A percentile compares a stretch with the other conserved stretches of the same genome.
Conservation (phyloP, 2,888 invertebrate genomes). For the Ormyrus rosae region DNA sequence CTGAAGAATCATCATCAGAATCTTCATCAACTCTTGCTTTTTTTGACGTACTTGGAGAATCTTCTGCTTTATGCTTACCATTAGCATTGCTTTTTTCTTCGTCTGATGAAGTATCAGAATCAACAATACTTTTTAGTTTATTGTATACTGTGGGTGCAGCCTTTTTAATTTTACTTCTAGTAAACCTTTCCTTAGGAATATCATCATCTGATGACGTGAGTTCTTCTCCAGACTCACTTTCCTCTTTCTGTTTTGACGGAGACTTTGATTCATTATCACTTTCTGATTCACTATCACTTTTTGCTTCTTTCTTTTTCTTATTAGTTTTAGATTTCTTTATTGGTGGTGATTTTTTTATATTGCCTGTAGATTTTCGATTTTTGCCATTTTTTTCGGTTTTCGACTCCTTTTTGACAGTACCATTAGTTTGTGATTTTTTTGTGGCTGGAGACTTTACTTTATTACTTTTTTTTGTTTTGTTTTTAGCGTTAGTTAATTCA, state of each 20-base stretch:
- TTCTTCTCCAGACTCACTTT: conserved; percentile 14
- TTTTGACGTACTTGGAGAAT: conserved; percentile 24
- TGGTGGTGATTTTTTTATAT: conserved; percentile 44
- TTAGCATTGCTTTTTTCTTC: conserved; percentile 43
- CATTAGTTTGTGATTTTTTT: conserved; percentile 1
- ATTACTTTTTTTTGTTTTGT: conserved; percentile 41
- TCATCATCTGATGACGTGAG: conserved; percentile 26
- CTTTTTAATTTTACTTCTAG: conserved; percentile 44
- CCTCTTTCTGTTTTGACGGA: neutral
- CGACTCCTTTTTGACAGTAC: conserved; percentile 17
- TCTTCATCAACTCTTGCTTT: conserved; percentile 52
- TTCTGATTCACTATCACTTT: conserved; percentile 15
- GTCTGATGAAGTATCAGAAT: conserved; percentile 54
- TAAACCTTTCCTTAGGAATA: neutral
- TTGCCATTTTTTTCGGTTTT: conserved; percentile 22
- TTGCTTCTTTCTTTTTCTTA: conserved; percentile 25
- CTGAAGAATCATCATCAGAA: conserved; percentile 52
- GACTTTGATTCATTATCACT: conserved; percentile 32
- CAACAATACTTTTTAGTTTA: conserved; percentile 48
- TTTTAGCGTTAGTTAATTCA: conserved; percentile 19
- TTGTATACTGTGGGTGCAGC: neutral
- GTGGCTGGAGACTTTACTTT: conserved; percentile 33
- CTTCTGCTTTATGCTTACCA: conserved; percentile 50
- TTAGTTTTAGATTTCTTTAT: conserved; percentile 46
- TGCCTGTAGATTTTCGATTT: conserved; percentile 34